A percentile compares a stretch with the other conserved stretches of the same genome.
Evolutionary conservation across 1,140 invertebrate species (phyloP).

Genomic region (Calycopis cecrops): DNA sequence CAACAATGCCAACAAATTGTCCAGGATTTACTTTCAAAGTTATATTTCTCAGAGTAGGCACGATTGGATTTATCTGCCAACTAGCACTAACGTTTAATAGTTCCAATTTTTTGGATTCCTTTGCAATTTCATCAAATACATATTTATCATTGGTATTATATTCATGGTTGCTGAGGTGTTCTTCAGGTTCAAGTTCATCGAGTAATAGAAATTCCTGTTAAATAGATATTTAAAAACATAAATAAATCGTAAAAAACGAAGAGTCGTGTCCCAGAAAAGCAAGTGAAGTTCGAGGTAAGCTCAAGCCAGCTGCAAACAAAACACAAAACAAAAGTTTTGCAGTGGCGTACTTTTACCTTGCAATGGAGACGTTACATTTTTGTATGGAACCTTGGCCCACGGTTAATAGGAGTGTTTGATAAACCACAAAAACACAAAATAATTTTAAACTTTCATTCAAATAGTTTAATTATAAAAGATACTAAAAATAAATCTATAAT

Average conservation of each 20-base stretch:
- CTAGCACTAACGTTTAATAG: slow-evolving; percentile 76
- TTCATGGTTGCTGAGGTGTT: slow-evolving; percentile 38
- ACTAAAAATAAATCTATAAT: no score
- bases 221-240: slow-evolving; percentile 6
- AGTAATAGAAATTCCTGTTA: slow-evolving; percentile 71
- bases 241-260: not conserved
- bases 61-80: slow-evolving; percentile 77
- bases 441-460: no score
- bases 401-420: no score
- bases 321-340: no score
- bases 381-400: no score
- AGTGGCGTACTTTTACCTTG: no score
- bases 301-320: no score
- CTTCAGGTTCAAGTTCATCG: slow-evolving; percentile 62
- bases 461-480: no score
- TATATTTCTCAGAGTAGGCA: slow-evolving; percentile 79
- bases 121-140: slow-evolving; percentile 29
- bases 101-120: slow-evolving; percentile 52
- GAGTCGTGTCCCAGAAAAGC: not conserved
- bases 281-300: no score
- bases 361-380: no score
- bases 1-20: slow-evolving; percentile 83
- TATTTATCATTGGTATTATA: slow-evolving; percentile 41
- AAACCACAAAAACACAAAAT: no score
- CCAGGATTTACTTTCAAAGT: slow-evolving; percentile 77